A percentile compares a stretch with the other conserved stretches of the same genome.
Evolutionary conservation across 1,140 invertebrate genomes (phyloP).

Genomic region (Drosophila cardini): DNA sequence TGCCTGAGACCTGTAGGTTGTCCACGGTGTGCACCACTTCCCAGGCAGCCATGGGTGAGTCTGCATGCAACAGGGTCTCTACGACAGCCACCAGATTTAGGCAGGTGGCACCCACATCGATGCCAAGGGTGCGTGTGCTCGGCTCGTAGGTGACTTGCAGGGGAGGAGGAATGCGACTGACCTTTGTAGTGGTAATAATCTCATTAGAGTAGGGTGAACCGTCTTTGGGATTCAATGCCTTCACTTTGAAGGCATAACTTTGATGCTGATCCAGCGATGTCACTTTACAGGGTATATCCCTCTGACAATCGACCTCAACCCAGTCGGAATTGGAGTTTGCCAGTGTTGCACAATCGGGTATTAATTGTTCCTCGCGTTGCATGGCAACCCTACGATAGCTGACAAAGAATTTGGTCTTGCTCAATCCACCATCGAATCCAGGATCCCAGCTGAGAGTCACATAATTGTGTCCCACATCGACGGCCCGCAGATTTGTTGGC

Average conservation of each 20-base stretch:
- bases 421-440: slow-evolving; percentile 94
- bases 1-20: slow-evolving; percentile 88
- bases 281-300: slow-evolving; percentile 94
- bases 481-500: slow-evolving; percentile 89
- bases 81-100: slow-evolving; percentile 90
- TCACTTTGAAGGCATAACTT: slow-evolving; percentile 93
- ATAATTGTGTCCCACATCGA: slow-evolving; percentile 90
- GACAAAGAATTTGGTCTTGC: slow-evolving; percentile 94
- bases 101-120: slow-evolving; percentile 91
- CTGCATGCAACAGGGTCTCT: slow-evolving; percentile 87
- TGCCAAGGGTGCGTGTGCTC: slow-evolving; percentile 89
- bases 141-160: slow-evolving; percentile 93
- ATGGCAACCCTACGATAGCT: slow-evolving; percentile 88
- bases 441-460: slow-evolving; percentile 93
- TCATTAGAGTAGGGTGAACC: slow-evolving; percentile 94
- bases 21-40: slow-evolving; percentile 89
- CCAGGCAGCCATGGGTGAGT: slow-evolving; percentile 87
- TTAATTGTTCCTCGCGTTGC: slow-evolving; percentile 86
- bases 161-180: slow-evolving; percentile 93
- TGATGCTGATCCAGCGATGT: slow-evolving; percentile 93
- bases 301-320: slow-evolving; percentile 93
- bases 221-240: slow-evolving; percentile 93
- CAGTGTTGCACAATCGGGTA: slow-evolving; percentile 87
- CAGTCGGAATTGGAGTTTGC: slow-evolving; percentile 88
- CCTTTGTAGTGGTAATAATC: slow-evolving; percentile 90